Evolutionary conservation across 2,888 invertebrate species (phyloP), one percentile per base, ranked within the genome.

Genomic region (Drosophila anomelani): DNA sequence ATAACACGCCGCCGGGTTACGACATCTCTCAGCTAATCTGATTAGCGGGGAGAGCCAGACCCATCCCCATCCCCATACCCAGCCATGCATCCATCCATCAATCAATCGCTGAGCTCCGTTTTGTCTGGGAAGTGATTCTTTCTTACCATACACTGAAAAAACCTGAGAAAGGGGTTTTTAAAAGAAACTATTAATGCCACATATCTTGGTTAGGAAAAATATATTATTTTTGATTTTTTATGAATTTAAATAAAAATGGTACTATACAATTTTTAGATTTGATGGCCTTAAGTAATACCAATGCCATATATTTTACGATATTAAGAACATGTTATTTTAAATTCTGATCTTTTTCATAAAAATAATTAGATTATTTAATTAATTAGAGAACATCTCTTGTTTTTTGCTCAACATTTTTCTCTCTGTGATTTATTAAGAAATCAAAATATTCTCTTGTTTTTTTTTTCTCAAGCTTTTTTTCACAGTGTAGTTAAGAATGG

Each of bases 11-110:
- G 61, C 36, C 58, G 57, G 61, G 61, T 44, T 61, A 61, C 34
- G 57, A 61, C 61, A 61, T 44, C 61, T 36, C 61, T 29, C 12
- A 44, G 58, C 36, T 61, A 61, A 61, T 61, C 61, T 44, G 61
- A 61, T 61, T 61, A 61, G 60, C 39, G 9, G 23, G 20, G 47
- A 29, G 47, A 47, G 38, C n/a, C 34, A 13, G 36, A 10, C 36
- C 46, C 43, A 43, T 20, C 23, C 43, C 20, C 43, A 13, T 8
- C 15, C 41, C 39, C 17, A 41, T 1, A 10, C 23, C 20, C 20
- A 20, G 20, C 20, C 20, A 1, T 20, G 12, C 20, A 13, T 26
- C 26, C 46, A 29, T 6, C 15, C 20, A 43, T 60, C 55, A 15
- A 61, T 61, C 61, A 61, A 61, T 57, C 44, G 61, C 36, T 44